Percentiles rank a stretch among this genome's conserved stretches.
phyloP scores from a whole-genome alignment of 2,113 vertebrate genomes.

The Ramphastos sulfuratus region DNA sequence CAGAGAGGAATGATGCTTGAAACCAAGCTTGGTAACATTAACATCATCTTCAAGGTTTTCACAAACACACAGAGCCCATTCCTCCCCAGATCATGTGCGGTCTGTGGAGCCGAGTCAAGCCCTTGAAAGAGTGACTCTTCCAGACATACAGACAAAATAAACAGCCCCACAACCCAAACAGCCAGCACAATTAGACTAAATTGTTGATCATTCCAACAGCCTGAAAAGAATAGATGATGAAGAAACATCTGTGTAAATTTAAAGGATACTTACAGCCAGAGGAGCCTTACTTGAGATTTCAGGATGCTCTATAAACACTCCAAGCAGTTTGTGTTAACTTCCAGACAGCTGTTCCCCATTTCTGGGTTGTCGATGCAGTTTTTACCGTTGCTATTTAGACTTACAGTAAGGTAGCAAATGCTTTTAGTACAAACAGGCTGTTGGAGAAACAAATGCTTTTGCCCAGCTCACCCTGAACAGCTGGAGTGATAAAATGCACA shows the following conservation, averaged over 20 bases:
- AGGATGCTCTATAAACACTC: conserved; percentile 43
- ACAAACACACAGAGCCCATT: background rate
- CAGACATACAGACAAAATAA: conserved; percentile 75
- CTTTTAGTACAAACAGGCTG: background rate
- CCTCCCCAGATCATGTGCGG: conserved; percentile 18
- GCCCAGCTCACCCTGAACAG: background rate
- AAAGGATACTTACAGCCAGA: conserved; percentile 38
- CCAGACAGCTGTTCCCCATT: conserved; percentile 9
- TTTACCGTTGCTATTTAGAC: background rate
- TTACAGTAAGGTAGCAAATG: conserved; percentile 34
- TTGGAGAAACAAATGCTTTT: conserved; percentile 15
- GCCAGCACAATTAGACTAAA: conserved; percentile 71
- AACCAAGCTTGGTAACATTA: background rate
- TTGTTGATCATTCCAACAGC: conserved; percentile 72
- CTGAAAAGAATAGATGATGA: conserved; percentile 60
- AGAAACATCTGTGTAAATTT: conserved; percentile 69
- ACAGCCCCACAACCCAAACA: conserved; percentile 69
- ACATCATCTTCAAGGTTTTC: background rate
- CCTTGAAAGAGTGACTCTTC: conserved; percentile 64
- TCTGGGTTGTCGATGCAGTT: background rate
- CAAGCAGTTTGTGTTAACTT: background rate
- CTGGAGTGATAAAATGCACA: background rate
- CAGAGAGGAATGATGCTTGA: background rate
- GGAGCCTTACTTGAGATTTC: conserved; percentile 1
- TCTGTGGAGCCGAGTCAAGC: conserved; percentile 41